Evolutionary conservation across 2,888 invertebrate genomes (phyloP).

Genomic region (Temnothorax rugatulus): DNA sequence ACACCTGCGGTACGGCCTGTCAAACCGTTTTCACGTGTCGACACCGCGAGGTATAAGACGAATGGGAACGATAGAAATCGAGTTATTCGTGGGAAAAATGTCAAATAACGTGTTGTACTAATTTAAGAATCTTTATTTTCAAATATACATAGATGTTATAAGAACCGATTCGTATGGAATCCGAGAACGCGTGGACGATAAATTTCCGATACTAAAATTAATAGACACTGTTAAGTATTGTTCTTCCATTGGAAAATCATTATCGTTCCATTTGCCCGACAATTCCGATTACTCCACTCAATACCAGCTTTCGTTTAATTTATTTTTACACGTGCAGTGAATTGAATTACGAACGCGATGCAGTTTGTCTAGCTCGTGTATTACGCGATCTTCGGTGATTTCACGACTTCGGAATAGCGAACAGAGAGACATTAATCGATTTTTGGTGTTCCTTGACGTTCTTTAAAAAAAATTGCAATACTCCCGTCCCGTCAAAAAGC

Average conservation of each 20-base stretch:
- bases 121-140: neutral
- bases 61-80: neutral
- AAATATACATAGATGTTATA: neutral
- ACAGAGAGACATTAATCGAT: neutral
- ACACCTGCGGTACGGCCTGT: constrained; percentile 45
- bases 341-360: neutral
- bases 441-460: neutral
- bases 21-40: constrained; percentile 30
- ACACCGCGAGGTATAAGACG: neutral
- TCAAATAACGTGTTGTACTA: neutral
- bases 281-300: constrained; percentile 15
- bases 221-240: neutral
- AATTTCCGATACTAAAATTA: neutral
- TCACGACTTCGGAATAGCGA: neutral
- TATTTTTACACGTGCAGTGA: neutral
- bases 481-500: neutral
- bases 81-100: neutral
- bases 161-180: neutral
- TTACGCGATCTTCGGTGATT: neutral
- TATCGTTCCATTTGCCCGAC: neutral
- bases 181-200: neutral
- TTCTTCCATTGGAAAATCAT: neutral
- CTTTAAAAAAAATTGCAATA: neutral
- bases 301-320: neutral
- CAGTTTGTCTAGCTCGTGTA: too few species aligned